These are phyloP conservation scores for Brassicogethes aeneus DNA, from an alignment of 2,888 invertebrate genomes.

Conservation along the genomic window DNA sequence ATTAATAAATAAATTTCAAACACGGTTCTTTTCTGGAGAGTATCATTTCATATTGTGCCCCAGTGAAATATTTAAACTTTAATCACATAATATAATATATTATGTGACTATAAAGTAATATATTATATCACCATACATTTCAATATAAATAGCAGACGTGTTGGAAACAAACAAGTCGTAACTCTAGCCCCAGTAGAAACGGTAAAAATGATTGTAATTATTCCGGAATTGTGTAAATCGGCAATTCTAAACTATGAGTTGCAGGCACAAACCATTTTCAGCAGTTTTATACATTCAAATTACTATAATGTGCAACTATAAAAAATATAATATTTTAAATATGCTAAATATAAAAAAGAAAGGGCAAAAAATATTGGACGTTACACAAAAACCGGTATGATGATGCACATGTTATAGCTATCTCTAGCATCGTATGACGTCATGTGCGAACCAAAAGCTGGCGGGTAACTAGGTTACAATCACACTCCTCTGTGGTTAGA, in stretches of 20 bases:
- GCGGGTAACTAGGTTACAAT: too few relatives aligned
- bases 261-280: neutral
- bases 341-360: conserved; percentile 27
- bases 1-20: conserved; percentile 22
- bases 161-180: neutral
- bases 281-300: conserved; percentile 1
- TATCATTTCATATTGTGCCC: conserved; percentile 23
- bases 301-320: conserved; percentile 28
- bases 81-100: conserved; percentile 28
- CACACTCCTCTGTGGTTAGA: too few relatives aligned
- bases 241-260: too few relatives aligned
- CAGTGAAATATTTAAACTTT: conserved; percentile 19
- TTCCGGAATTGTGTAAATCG: too few relatives aligned
- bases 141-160: conserved; percentile 16
- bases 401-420: too few relatives aligned
- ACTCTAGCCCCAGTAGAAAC: neutral
- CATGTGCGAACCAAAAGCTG: too few relatives aligned
- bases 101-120: too few relatives aligned
- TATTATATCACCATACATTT: conserved; percentile 33
- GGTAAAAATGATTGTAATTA: neutral
- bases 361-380: conserved; percentile 25
- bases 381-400: too few relatives aligned
- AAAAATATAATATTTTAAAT: conserved; percentile 29
- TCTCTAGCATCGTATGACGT: too few relatives aligned
- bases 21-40: conserved; percentile 22